These are phyloP conservation scores for Acrobasis repandana DNA, from an alignment of 2,888 invertebrate genomes.

Conservation along the genomic window DNA sequence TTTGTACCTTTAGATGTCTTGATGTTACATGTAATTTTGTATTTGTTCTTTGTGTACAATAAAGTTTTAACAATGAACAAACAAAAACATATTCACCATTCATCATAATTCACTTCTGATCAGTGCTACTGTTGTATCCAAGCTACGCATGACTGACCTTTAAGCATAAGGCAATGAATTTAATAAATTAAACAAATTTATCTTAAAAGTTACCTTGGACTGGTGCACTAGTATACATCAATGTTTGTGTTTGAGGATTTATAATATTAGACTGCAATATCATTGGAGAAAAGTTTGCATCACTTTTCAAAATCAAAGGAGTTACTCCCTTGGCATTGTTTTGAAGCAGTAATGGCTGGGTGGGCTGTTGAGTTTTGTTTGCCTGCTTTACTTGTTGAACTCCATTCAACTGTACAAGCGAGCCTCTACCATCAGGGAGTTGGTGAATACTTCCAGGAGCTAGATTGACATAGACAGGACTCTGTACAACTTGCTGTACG, in stretches of 20 bases:
- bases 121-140: too few species aligned
- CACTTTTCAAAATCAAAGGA: conserved; percentile 71
- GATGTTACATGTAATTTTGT: too few species aligned
- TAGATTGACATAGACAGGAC: conserved; percentile 71
- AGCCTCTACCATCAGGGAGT: conserved; percentile 54
- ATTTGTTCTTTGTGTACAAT: too few species aligned
- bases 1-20: too few species aligned
- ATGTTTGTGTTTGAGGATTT: conserved; percentile 74
- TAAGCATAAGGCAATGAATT: not conserved
- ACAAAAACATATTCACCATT: too few species aligned
- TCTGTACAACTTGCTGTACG: conserved; percentile 70
- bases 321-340: conserved; percentile 64
- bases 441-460: conserved; percentile 61
- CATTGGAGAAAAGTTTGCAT: conserved; percentile 81
- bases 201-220: conserved; percentile 60
- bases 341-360: conserved; percentile 64
- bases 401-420: conserved; percentile 58
- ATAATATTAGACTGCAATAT: conserved; percentile 86
- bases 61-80: too few species aligned
- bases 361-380: conserved; percentile 48
- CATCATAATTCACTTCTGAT: too few species aligned
- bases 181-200: conserved; percentile 3
- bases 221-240: conserved; percentile 76
- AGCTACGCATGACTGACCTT: too few species aligned
- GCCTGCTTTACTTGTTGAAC: conserved; percentile 50